Percentiles rank a stretch among this genome's conserved stretches.
phyloP scores from a whole-genome alignment of 2,113 vertebrate genomes.

The Cyanoderma ruficeps region DNA sequence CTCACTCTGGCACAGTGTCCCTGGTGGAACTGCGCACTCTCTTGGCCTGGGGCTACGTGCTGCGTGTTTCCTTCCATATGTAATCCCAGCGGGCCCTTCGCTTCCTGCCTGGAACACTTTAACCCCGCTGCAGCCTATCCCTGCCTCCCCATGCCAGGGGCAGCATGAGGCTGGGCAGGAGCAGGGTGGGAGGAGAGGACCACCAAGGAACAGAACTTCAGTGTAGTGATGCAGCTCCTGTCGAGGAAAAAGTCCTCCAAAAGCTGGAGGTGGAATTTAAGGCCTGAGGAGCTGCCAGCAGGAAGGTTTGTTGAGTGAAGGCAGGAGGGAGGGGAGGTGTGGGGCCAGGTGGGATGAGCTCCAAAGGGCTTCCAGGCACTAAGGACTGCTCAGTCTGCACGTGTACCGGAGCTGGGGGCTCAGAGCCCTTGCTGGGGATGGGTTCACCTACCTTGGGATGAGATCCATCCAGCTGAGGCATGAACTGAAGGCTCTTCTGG shows the following conservation, averaged over 20 bases:
- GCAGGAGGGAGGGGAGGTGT: neutral
- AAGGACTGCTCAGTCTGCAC: neutral
- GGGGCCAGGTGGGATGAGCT: neutral
- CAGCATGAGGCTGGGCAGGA: neutral
- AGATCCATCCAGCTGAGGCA: neutral
- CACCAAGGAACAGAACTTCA: neutral
- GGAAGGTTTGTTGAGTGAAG: neutral
- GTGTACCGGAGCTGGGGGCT: rapidly evolving
- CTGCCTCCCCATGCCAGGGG: neutral
- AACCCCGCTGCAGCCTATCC: neutral
- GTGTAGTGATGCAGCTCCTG: neutral
- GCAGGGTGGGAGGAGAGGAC: neutral
- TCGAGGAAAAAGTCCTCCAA: rapidly evolving
- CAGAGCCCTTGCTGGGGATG: neutral
- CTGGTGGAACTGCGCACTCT: neutral
- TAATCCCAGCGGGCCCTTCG: constrained; percentile 10
- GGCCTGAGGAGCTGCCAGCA: neutral
- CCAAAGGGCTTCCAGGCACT: neutral
- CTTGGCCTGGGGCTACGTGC: neutral
- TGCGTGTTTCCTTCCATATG: constrained; percentile 20
- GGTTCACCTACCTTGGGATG: rapidly evolving
- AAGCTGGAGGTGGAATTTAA: neutral
- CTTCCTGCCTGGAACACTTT: neutral
- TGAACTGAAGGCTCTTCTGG: neutral
- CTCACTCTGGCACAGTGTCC: neutral